These are phyloP conservation scores for Keiferia lycopersicella DNA, from an alignment of 2,888 invertebrate species.

Conservation along the genomic window DNA sequence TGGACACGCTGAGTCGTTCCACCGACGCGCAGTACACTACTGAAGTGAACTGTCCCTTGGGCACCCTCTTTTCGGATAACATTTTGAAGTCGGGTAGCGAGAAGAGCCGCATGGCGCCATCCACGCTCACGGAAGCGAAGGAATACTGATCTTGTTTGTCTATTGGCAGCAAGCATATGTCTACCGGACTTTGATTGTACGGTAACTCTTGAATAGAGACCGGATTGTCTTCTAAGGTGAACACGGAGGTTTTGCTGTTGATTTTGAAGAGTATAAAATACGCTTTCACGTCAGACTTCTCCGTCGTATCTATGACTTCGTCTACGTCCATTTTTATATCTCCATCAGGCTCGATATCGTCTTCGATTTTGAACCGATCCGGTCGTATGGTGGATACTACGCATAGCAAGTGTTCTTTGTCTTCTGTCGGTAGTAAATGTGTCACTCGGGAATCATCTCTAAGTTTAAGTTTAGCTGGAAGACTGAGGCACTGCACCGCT, in stretches of 20 bases:
- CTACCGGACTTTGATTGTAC: conserved; percentile 84
- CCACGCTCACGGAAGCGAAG: conserved; percentile 87
- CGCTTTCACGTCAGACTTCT: conserved; percentile 58
- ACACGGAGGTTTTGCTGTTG: conserved; percentile 62
- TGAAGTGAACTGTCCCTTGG: conserved; percentile 88
- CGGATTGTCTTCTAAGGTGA: conserved; percentile 81
- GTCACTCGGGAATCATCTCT: conserved; percentile 78
- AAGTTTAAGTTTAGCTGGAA: conserved; percentile 75
- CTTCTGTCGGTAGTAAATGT: conserved; percentile 85
- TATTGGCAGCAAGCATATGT: conserved; percentile 85
- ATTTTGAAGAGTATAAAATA: conserved; percentile 69
- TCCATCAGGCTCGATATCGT: conserved; percentile 63
- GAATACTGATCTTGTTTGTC: conserved; percentile 79
- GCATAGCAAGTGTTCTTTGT: conserved; percentile 85
- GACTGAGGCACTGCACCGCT: conserved; percentile 81
- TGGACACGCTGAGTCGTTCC: conserved; percentile 92
- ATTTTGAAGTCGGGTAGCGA: conserved; percentile 86
- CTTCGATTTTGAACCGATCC: conserved; percentile 55
- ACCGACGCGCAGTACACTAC: conserved; percentile 93
- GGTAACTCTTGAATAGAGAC: conserved; percentile 82
- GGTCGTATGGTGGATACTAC: conserved; percentile 73
- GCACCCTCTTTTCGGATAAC: conserved; percentile 85
- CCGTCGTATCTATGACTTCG: conserved; percentile 52
- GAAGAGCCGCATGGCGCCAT: conserved; percentile 88
- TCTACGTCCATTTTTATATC: conserved; percentile 75